Base-by-base conservation (phyloP, 2,113 vertebrate species). In the Ceyx melanurus region DNA sequence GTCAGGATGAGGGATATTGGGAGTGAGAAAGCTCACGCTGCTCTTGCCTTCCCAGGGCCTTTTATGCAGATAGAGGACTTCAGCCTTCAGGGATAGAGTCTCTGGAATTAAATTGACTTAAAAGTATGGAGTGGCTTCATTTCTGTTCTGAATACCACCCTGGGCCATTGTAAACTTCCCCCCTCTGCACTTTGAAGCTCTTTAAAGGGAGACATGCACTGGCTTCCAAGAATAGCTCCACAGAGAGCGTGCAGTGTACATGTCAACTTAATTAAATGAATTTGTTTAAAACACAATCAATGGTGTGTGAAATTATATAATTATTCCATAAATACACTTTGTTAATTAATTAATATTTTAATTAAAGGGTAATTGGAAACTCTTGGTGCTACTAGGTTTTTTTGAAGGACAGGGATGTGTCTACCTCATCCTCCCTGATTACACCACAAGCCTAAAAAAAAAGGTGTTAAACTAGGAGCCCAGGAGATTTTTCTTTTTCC, bases 271-370 rank as follows among this genome's bases (percentile, higher is more conserved):
- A 95, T 95, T 96, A 91, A 92, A 89, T 94, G 89, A 73, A 88
- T 95, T 96, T 95, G 86, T 97, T 97, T 96, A 97, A 97, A 97
- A 96, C 86, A 95, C 1, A 75, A 75, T 71, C 85, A 82, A 89
- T 88, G 93, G 91, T 87, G 96, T 97, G 90, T 96, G 96, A 97
- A 96, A 97, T 97, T 96, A 94, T 92, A 67, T 92, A 95, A 97
- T 97, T 97, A 97, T 97, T 97, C 94, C 88, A 93, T 96, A 94
- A 96, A 96, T 95, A 92, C 85, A 94, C 57, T 92, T 96, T 97
- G 92, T 95, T 95, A 94, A 86, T 97, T 98, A 97, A 97, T 97
- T 97, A 97, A 95, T 97, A 95, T 96, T 97, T 97, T 95, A 95
- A 96, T 92, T 92, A 89, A 95, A 92, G 93, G 28, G 53, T 97